A percentile compares a stretch with the other conserved stretches of the same genome.
Conservation (phyloP, 1,140 invertebrate genomes). For the Procambarus virginalis region DNA sequence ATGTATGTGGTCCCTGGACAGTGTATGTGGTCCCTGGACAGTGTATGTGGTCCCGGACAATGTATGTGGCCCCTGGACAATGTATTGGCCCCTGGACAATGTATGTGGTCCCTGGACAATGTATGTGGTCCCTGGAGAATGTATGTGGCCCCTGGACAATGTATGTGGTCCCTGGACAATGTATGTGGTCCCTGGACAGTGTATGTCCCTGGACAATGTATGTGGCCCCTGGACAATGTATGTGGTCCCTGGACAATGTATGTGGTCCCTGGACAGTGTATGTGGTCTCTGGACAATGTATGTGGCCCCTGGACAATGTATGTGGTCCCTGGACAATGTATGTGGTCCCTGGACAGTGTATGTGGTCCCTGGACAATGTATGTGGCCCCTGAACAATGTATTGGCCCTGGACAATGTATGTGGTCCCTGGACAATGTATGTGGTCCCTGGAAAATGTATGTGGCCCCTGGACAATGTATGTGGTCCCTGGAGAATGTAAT, state of each 20-base stretch:
- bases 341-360: background rate
- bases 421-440: background rate
- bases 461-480: background rate
- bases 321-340: background rate
- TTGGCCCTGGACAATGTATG: background rate
- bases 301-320: background rate
- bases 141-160: background rate
- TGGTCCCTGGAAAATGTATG: background rate
- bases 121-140: background rate
- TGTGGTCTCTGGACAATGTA: background rate
- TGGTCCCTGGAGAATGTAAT: too few relatives aligned
- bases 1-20: background rate
- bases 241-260: background rate
- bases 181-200: background rate
- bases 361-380: background rate
- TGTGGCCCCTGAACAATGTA: too few relatives aligned
- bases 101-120: background rate
- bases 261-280: background rate
- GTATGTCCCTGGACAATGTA: background rate
- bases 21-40: background rate
- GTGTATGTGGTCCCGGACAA: background rate
- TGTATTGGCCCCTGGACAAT: background rate
- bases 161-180: background rate
- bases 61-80: background rate
- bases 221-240: background rate